Conservation (phyloP, 2,113 vertebrate species). For the Protobothrops flavoviridis region DNA sequence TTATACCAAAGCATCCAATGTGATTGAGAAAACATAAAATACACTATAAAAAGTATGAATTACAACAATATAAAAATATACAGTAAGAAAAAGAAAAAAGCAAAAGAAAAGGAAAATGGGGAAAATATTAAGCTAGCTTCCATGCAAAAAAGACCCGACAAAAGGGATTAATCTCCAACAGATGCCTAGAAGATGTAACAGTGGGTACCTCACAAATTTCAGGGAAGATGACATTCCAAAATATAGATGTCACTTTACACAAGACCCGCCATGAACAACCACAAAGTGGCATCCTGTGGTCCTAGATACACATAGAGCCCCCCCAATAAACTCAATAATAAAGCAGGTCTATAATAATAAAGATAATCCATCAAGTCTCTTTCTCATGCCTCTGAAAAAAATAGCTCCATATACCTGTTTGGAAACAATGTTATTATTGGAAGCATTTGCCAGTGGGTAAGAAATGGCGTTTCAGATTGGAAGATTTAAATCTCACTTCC, state of each 20-base stretch:
- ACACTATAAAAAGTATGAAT: neutral
- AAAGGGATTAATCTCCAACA: neutral
- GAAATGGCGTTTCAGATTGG: neutral
- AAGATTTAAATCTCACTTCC: neutral
- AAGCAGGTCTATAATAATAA: neutral
- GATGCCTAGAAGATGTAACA: neutral
- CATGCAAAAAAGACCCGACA: neutral
- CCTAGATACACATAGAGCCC: neutral
- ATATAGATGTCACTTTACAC: neutral
- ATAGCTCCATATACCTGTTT: neutral
- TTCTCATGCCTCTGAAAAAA: neutral
- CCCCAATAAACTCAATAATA: neutral
- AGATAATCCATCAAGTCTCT: neutral
- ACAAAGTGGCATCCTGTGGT: neutral
- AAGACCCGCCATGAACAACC: neutral
- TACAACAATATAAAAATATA: neutral
- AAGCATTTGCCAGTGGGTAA: neutral
- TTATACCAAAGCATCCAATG: neutral
- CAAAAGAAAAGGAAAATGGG: neutral
- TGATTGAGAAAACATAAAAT: neutral
- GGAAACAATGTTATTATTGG: neutral
- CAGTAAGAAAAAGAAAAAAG: neutral
- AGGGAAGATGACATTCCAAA: neutral
- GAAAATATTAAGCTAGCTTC: neutral
- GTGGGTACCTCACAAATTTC: neutral